phyloP scores from a whole-genome alignment of 2,797 vertebrate species.

The Galaxias olidus region DNA sequence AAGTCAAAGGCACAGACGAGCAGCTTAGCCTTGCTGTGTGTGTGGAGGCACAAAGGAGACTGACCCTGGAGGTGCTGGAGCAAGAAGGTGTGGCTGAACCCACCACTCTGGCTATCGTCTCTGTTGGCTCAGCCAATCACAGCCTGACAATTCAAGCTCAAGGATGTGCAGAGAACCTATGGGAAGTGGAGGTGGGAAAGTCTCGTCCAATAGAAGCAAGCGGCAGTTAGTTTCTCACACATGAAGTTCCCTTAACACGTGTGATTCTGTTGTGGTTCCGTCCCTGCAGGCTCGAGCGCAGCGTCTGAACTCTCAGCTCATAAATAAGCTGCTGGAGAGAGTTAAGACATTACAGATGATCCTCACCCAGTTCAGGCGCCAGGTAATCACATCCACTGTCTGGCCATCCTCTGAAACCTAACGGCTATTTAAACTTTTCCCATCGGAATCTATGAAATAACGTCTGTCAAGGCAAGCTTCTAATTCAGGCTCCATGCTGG shows the following conservation, averaged over 20 bases:
- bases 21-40: conserved; percentile 70
- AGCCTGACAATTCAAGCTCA: conserved; percentile 69
- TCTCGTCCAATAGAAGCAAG: neutral
- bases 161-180: conserved; percentile 72
- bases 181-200: conserved; percentile 70
- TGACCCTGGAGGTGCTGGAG: conserved; percentile 64
- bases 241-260: neutral
- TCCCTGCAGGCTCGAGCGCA: conserved; percentile 68
- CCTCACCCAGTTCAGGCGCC: conserved; percentile 68
- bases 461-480: too few species aligned
- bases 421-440: too few species aligned
- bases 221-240: too few species aligned
- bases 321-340: conserved; percentile 69
- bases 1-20: conserved; percentile 64
- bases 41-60: conserved; percentile 49
- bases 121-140: conserved; percentile 66
- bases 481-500: too few species aligned
- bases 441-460: too few species aligned
- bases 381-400: conserved; percentile 55
- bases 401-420: neutral
- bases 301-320: conserved; percentile 65
- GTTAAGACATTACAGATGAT: conserved; percentile 66
- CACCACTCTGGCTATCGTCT: conserved; percentile 63
- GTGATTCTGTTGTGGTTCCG: neutral
- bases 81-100: conserved; percentile 37